A percentile compares a stretch with the other conserved stretches of the same genome.
phyloP scores from a whole-genome alignment of 30 jellyfish, hydroid and myxozoan genomes.

The Morbakka virulenta region DNA sequence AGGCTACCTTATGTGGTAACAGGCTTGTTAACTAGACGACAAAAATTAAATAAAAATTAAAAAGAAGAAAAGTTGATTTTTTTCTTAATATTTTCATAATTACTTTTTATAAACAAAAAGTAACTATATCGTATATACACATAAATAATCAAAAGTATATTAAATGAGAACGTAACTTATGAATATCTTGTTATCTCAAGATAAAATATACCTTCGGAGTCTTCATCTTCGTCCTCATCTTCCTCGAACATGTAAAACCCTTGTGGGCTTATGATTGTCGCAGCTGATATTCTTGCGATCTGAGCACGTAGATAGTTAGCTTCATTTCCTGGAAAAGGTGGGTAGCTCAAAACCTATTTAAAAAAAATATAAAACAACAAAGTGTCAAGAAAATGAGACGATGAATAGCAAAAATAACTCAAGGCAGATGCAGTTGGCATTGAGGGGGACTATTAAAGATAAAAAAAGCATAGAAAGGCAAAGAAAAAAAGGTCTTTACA shows the following conservation, averaged over 20 bases:
- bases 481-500: too few species aligned
- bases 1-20: too few species aligned
- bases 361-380: too few species aligned
- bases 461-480: background rate
- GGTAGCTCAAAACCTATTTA: constrained; percentile 88
- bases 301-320: constrained; percentile 84
- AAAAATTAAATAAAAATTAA: too few species aligned
- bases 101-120: too few species aligned
- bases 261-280: constrained; percentile 93
- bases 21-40: too few species aligned
- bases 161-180: too few species aligned
- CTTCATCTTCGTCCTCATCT: constrained; percentile 95
- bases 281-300: constrained; percentile 90
- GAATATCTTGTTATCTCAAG: too few species aligned
- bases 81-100: too few species aligned
- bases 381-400: background rate
- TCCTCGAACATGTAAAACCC: constrained; percentile 95
- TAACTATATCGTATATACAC: too few species aligned
- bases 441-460: background rate
- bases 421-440: background rate
- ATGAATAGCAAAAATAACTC: background rate
- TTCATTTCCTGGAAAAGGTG: constrained; percentile 98
- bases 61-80: too few species aligned
- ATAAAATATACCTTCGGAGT: constrained; percentile 55
- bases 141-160: too few species aligned